Conservation (phyloP, 2,113 vertebrate genomes). For the Oncorhynchus nerka region DNA sequence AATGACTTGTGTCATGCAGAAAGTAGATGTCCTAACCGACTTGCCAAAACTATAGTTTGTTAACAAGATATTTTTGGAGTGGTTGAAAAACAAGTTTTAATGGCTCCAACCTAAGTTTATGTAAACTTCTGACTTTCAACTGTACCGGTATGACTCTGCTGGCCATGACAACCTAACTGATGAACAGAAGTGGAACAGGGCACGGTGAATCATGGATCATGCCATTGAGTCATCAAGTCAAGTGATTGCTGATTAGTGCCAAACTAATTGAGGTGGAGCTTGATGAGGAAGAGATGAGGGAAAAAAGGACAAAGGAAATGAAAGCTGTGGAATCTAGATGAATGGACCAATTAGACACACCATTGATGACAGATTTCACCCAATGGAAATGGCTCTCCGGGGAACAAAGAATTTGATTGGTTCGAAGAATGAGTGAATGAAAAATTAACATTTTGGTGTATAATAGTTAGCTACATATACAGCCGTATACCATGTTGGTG, state of each 20-base stretch:
- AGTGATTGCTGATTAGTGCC: neutral
- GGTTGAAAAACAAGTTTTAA: too few relatives aligned
- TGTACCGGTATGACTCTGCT: neutral
- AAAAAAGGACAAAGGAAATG: neutral
- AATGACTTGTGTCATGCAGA: too few relatives aligned
- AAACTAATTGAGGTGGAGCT: neutral
- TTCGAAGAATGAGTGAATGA: neutral
- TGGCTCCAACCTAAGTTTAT: too few relatives aligned
- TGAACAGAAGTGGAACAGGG: neutral
- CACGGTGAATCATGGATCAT: slow-evolving; percentile 16
- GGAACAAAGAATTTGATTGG: neutral
- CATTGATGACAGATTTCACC: slow-evolving; percentile 3
- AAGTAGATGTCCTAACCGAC: too few relatives aligned
- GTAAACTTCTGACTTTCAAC: too few relatives aligned
- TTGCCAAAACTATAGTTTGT: too few relatives aligned
- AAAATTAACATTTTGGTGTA: neutral
- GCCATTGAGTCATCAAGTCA: neutral
- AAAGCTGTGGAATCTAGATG: neutral
- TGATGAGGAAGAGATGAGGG: neutral
- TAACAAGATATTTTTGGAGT: too few relatives aligned
- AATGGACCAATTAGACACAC: too few relatives aligned
- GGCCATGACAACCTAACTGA: neutral
- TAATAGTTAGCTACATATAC: neutral
- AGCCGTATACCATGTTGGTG: neutral
- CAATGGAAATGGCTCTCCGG: slow-evolving; percentile 6